phyloP scores from a whole-genome alignment of 2,113 vertebrate species.

The Nerophis ophidion region DNA sequence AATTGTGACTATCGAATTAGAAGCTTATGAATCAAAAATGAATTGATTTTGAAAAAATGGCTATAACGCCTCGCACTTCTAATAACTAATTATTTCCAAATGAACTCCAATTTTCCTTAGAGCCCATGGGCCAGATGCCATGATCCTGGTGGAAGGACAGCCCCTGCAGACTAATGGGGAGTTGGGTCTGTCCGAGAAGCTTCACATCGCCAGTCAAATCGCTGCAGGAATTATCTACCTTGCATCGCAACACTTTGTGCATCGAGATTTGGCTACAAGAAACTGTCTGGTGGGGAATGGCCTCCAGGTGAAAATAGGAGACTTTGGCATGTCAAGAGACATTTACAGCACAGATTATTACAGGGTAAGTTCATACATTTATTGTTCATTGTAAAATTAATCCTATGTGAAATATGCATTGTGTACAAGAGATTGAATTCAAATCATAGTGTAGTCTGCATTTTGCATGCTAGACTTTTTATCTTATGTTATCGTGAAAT shows the following conservation, averaged over 20 bases:
- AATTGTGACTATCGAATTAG: too few species aligned
- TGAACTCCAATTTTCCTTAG: conserved; percentile 55
- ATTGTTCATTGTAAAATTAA: neutral
- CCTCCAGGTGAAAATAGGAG: conserved; percentile 94
- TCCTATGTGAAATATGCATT: neutral
- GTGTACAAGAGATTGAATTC: too few species aligned
- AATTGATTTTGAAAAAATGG: too few species aligned
- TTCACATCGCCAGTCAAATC: conserved; percentile 95
- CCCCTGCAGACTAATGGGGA: conserved; percentile 89
- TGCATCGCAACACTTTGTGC: conserved; percentile 95
- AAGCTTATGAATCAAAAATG: too few species aligned
- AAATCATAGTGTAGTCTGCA: too few species aligned
- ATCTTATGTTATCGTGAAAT: too few species aligned
- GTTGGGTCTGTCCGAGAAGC: conserved; percentile 92
- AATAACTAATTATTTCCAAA: neutral
- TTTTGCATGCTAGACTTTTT: too few species aligned
- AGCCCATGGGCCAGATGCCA: conserved; percentile 93
- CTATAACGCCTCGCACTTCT: too few species aligned
- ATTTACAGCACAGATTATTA: conserved; percentile 99
- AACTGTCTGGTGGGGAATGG: conserved; percentile 95
- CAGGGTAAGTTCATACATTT: conserved; percentile 77
- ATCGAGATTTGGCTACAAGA: conserved; percentile 93
- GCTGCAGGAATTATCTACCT: conserved; percentile 95
- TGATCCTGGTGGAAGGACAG: conserved; percentile 96
- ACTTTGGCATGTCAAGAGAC: conserved; percentile 98